Evolutionary conservation across 2,888 invertebrate genomes (phyloP).

Genomic region (Dendrolimus houi): DNA sequence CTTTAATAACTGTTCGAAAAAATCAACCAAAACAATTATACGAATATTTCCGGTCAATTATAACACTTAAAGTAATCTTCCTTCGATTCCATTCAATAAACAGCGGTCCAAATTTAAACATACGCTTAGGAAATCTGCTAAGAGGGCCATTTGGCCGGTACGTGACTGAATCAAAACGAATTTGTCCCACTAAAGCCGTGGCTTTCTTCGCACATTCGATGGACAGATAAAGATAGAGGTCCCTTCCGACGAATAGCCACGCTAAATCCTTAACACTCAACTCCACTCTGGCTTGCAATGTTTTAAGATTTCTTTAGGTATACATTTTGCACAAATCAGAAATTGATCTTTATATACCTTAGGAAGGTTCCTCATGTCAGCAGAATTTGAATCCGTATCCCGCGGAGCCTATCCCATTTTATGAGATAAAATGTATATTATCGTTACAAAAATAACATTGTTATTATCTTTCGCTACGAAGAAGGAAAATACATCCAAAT

Average conservation of each 20-base stretch:
- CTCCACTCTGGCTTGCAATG: slow-evolving; percentile 47
- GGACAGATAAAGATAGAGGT: slow-evolving; percentile 65
- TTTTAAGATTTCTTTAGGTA: slow-evolving; percentile 13
- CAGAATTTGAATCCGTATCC: too few species aligned
- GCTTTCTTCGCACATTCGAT: slow-evolving; percentile 65
- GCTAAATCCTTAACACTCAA: slow-evolving; percentile 67
- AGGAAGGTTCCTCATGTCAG: too few species aligned
- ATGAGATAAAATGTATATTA: too few species aligned
- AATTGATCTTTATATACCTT: too few species aligned
- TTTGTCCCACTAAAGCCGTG: slow-evolving; percentile 68
- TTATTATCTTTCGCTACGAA: too few species aligned
- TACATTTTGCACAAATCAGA: slow-evolving; percentile 5
- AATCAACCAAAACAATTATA: background rate
- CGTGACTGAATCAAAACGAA: slow-evolving; percentile 71
- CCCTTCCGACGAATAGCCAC: slow-evolving; percentile 53
- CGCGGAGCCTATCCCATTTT: too few species aligned
- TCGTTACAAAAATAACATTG: too few species aligned
- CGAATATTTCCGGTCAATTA: too few species aligned
- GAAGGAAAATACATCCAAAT: too few species aligned
- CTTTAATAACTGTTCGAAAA: slow-evolving; percentile 5
- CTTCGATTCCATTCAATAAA: slow-evolving; percentile 58
- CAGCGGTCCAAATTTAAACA: slow-evolving; percentile 53
- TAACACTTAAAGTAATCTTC: slow-evolving; percentile 8
- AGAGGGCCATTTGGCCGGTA: slow-evolving; percentile 59
- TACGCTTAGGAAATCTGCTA: slow-evolving; percentile 61